phyloP scores from a whole-genome alignment of 1,140 invertebrate genomes.

The Eumaeus atala region DNA sequence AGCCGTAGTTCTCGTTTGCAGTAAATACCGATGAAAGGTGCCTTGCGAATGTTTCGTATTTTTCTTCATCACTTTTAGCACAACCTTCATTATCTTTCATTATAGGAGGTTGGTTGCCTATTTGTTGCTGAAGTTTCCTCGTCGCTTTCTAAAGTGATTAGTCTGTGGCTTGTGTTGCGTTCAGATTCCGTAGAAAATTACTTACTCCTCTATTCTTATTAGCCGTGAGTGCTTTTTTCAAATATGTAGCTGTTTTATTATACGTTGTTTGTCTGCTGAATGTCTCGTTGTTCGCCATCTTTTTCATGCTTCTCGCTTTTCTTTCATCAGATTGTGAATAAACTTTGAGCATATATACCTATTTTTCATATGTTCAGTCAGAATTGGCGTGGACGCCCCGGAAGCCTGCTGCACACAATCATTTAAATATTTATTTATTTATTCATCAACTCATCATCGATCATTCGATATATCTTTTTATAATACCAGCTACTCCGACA shows the following conservation, averaged over 20 bases:
- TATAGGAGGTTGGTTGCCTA: constrained; percentile 9
- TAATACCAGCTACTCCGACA: too few relatives aligned
- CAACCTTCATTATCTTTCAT: constrained; percentile 10
- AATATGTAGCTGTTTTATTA: constrained; percentile 17
- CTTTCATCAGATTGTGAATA: constrained; percentile 15
- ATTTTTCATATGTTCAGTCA: neutral
- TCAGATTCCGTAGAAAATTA: constrained; percentile 18
- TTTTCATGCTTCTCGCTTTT: constrained; percentile 23
- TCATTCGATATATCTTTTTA: too few relatives aligned
- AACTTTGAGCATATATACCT: neutral
- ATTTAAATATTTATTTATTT: constrained; percentile 26
- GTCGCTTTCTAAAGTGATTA: constrained; percentile 30
- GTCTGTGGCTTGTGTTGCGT: constrained; percentile 16
- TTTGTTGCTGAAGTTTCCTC: constrained; percentile 22
- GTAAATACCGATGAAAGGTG: constrained; percentile 21
- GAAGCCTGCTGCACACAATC: constrained; percentile 22
- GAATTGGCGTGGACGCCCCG: constrained; percentile 16
- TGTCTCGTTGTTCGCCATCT: constrained; percentile 16
- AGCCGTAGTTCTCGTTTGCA: neutral
- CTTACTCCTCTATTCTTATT: constrained; percentile 17
- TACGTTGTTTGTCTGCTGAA: constrained; percentile 18
- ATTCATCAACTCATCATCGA: constrained; percentile 21
- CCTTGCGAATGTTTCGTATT: constrained; percentile 23
- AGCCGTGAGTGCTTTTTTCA: constrained; percentile 19
- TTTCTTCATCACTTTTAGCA: constrained; percentile 23